Conservation (phyloP, 2,113 vertebrate genomes). For the Thamnaconus septentrionalis region DNA sequence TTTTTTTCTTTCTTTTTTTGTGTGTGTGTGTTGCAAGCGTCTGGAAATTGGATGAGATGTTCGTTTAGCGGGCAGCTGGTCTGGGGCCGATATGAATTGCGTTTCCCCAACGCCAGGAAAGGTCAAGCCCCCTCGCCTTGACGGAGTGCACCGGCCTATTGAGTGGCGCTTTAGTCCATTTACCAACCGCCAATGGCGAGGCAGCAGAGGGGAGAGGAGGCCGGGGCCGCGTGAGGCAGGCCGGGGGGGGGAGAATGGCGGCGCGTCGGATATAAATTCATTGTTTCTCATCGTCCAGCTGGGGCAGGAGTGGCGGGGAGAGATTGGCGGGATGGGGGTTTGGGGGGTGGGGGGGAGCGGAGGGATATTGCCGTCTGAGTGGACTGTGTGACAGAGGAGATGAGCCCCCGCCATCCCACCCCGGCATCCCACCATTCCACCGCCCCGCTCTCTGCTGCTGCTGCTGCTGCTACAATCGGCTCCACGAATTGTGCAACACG, state of each 20-base stretch:
- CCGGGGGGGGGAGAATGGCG: conserved; percentile 57
- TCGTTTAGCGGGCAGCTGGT: conserved; percentile 78
- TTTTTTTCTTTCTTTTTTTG: conserved; percentile 25
- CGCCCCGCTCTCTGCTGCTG: too few relatives aligned
- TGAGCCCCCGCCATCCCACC: conserved; percentile 30
- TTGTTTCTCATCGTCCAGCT: conserved; percentile 70
- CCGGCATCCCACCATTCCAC: conserved; percentile 16
- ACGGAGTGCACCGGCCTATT: conserved; percentile 80
- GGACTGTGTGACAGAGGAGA: conserved; percentile 24
- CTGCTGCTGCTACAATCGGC: not conserved
- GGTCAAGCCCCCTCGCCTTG: conserved; percentile 80
- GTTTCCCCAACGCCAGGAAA: conserved; percentile 74
- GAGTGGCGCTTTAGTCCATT: conserved; percentile 80
- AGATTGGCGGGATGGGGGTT: conserved; percentile 60
- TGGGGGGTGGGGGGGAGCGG: conserved; percentile 52
- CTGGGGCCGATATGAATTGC: conserved; percentile 79
- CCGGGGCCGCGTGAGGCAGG: conserved; percentile 43
- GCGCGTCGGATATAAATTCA: conserved; percentile 68
- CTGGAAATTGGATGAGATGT: conserved; percentile 82
- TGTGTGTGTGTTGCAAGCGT: conserved; percentile 64
- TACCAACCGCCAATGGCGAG: conserved; percentile 74
- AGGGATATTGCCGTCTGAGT: conserved; percentile 55
- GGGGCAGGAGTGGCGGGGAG: conserved; percentile 54
- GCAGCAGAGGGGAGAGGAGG: conserved; percentile 53
- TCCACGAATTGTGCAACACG: too few relatives aligned